phyloP scores from a whole-genome alignment of 2,797 vertebrate species.

The Taenioides sp. region DNA sequence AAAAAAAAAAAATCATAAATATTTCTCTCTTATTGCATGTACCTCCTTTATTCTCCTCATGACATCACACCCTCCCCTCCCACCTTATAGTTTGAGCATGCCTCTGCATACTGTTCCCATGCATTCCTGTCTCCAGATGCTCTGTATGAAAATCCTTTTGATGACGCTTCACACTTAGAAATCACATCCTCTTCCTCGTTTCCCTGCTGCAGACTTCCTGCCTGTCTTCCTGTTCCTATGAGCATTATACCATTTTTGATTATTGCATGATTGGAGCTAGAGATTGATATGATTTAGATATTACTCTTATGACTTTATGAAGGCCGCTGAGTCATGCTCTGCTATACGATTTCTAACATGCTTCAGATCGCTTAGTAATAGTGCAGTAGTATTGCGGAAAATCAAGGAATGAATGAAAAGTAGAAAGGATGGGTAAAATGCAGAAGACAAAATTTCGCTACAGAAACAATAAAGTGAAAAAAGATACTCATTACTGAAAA shows the following conservation, averaged over 20 bases:
- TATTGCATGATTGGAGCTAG: conserved; percentile 41
- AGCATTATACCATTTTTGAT: not conserved
- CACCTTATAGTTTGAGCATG: not conserved
- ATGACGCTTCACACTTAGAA: conserved; percentile 35
- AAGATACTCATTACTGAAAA: too few species aligned
- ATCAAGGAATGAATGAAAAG: not conserved
- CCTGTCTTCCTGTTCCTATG: conserved; percentile 41
- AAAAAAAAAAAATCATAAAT: too few species aligned
- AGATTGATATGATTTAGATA: conserved; percentile 20
- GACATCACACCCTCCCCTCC: conserved; percentile 38
- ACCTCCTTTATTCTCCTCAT: conserved; percentile 15
- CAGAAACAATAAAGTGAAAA: too few species aligned
- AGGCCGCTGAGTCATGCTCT: conserved; percentile 31
- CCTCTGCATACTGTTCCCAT: conserved; percentile 35
- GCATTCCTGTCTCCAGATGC: conserved; percentile 55
- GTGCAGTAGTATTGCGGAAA: not conserved
- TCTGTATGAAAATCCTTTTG: conserved; percentile 36
- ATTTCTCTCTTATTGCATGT: conserved; percentile 31
- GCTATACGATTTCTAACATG: conserved; percentile 21
- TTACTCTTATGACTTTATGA: conserved; percentile 11
- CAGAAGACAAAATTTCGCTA: too few species aligned
- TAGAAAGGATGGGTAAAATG: too few species aligned
- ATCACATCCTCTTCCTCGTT: conserved; percentile 55
- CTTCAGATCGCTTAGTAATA: not conserved
- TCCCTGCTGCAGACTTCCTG: conserved; percentile 65